These are phyloP conservation scores for Metalampra italica DNA, from an alignment of 2,888 invertebrate species.

Conservation along the genomic window DNA sequence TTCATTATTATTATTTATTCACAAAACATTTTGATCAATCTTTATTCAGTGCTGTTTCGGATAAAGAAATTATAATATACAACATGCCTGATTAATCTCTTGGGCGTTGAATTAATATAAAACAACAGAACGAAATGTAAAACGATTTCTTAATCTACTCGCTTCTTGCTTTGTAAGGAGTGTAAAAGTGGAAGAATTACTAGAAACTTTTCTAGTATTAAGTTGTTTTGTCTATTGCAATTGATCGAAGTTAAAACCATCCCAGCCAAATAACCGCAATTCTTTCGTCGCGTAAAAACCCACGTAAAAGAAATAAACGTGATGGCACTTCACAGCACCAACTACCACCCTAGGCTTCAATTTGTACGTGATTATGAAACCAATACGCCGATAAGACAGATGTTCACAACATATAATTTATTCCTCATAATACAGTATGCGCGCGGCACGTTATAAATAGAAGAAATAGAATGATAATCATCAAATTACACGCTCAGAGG, in stretches of 20 bases:
- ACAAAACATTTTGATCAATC: neutral
- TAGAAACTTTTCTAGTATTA: too few species aligned
- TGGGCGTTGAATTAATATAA: neutral
- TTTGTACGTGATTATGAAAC: conserved; percentile 46
- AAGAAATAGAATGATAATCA: conserved; percentile 50
- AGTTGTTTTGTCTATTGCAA: too few species aligned
- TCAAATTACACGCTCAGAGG: conserved; percentile 45
- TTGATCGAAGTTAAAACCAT: neutral
- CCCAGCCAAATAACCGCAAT: neutral
- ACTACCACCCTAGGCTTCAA: conserved; percentile 24
- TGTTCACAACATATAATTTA: conserved; percentile 48
- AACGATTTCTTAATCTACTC: too few species aligned
- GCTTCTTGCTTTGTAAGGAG: too few species aligned
- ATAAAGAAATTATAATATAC: too few species aligned
- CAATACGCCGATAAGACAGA: conserved; percentile 43
- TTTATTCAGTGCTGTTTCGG: neutral
- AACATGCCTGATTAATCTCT: too few species aligned
- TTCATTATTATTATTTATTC: neutral
- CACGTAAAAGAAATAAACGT: neutral
- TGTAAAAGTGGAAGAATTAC: too few species aligned
- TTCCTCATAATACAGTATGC: conserved; percentile 29
- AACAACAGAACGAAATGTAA: neutral
- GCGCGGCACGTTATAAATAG: conserved; percentile 36
- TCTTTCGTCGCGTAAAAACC: neutral
- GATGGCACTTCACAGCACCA: conserved; percentile 18